Base-by-base conservation (phyloP, 2,888 invertebrate species). In the Platynereis dumerilii region DNA sequence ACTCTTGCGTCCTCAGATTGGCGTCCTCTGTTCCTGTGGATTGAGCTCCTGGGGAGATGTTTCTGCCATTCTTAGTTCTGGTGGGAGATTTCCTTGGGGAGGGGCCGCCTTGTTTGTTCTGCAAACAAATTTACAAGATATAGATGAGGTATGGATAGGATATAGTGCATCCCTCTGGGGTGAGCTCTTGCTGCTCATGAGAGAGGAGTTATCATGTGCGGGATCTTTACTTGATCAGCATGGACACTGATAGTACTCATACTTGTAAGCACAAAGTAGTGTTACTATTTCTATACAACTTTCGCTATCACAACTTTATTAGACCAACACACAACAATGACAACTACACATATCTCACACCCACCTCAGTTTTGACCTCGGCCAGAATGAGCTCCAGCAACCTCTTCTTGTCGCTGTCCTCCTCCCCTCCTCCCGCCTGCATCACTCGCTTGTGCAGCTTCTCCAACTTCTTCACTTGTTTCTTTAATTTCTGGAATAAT, bases 401-500 rank as follows among this genome's bases (percentile, higher is more conserved):
- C 44, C 53, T 26, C 20, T 58, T 54, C n/a, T 66, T 56, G 27
- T 68, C 68, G 20, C 34, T 26, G 17, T 52, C 53, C 17, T 28
- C n/a, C 5, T 24, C 15, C 1, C 60, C 39, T 20, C 42, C 45
- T 44, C 60, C 22, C 22, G 27, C 1, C 26, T 22, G 29, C 20
- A 64, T 64, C 39, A 67, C 10, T 24, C 58, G 66, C 55, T 66
- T 66, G 64, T 65, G 65, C 27, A 69, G 56, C 28, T 66, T 67
- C 29, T 69, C 64, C 58, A 72, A 26, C 63, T 73, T 68, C 29
- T 59, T 67, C 15, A 69, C 66, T 48, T 73, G 70, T 45, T 66
- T 66, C 52, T 56, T 44, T 59, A 71, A 55, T 45, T 66, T 68
- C 71, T 72, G 53, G 17, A 53, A 57, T 2, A 15, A 56, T 12